Percentiles rank a stretch among this genome's conserved stretches.
Evolutionary conservation across 1,140 invertebrate genomes (phyloP).

Genomic region (Phthorimaea operculella): DNA sequence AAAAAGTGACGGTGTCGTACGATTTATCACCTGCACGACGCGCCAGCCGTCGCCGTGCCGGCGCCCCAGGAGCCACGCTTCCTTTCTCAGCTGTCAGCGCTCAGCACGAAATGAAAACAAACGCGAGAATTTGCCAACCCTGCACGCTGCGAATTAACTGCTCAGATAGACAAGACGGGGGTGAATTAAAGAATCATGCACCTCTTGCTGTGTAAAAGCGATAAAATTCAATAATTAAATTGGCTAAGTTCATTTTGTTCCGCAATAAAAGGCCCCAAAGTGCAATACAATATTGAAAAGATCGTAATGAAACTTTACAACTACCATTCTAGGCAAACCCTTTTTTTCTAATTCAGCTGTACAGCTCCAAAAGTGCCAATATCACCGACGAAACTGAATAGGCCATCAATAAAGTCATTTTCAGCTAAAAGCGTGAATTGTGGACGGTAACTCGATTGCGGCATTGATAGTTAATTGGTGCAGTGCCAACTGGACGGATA

Average conservation of each 20-base stretch:
- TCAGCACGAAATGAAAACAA: constrained; percentile 36
- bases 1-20: constrained; percentile 54
- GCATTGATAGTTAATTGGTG: constrained; percentile 48
- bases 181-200: neutral
- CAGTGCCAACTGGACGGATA: constrained; percentile 45
- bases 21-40: constrained; percentile 63
- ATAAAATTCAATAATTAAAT: neutral
- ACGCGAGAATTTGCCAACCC: constrained; percentile 19
- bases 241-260: too few relatives aligned
- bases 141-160: neutral
- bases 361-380: constrained; percentile 19
- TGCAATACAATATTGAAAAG: too few relatives aligned
- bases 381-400: constrained; percentile 28
- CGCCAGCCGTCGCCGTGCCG: constrained; percentile 26
- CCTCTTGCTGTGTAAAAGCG: neutral
- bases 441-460: constrained; percentile 36
- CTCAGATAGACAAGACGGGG: neutral
- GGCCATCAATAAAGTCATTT: constrained; percentile 49
- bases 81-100: constrained; percentile 38
- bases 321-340: too few relatives aligned
- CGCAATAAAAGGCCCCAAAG: too few relatives aligned
- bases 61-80: constrained; percentile 17
- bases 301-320: neutral
- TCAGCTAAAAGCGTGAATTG: constrained; percentile 48
- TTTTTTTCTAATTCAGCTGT: neutral